Percentiles rank a stretch among this genome's conserved stretches.
phyloP scores from a whole-genome alignment of 2,113 vertebrate genomes.

The Chrysemys picta region DNA sequence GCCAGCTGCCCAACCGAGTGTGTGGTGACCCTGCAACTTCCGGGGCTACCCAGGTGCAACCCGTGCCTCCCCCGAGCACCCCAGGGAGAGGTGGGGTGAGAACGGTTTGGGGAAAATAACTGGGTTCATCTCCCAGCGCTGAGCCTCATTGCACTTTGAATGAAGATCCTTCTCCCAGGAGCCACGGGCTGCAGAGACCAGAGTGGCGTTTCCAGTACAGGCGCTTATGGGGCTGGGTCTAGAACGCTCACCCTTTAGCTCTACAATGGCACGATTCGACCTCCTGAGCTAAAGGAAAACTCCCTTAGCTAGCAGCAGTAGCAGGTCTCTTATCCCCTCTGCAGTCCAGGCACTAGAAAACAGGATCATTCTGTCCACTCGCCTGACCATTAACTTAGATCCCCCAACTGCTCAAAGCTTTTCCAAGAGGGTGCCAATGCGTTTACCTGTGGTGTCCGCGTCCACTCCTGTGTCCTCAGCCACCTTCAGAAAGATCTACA shows the following conservation, averaged over 20 bases:
- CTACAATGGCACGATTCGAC: not conserved
- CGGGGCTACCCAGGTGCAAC: not conserved
- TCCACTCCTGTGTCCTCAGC: constrained; percentile 76
- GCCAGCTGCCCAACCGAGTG: not conserved
- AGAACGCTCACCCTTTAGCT: not conserved
- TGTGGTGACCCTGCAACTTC: not conserved
- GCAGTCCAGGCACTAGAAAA: not conserved
- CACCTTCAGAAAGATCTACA: constrained; percentile 91
- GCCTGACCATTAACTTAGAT: not conserved
- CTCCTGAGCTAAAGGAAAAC: not conserved
- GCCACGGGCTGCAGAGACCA: not conserved
- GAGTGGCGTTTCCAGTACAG: not conserved
- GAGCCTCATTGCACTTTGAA: not conserved
- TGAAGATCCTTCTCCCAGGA: not conserved
- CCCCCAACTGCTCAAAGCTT: fast-evolving
- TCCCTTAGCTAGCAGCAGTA: not conserved
- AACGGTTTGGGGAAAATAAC: not conserved
- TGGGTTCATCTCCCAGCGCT: not conserved
- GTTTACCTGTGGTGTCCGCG: constrained; percentile 41
- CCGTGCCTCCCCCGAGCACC: not conserved
- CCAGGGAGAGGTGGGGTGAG: too few species aligned
- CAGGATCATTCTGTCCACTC: not conserved
- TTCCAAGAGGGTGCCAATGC: not conserved
- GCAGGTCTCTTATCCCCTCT: not conserved
- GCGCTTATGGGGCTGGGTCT: not conserved